These are phyloP conservation scores for Cheirogaleus major DNA, from an alignment of 2,797 vertebrate genomes.

Conservation along the genomic window DNA sequence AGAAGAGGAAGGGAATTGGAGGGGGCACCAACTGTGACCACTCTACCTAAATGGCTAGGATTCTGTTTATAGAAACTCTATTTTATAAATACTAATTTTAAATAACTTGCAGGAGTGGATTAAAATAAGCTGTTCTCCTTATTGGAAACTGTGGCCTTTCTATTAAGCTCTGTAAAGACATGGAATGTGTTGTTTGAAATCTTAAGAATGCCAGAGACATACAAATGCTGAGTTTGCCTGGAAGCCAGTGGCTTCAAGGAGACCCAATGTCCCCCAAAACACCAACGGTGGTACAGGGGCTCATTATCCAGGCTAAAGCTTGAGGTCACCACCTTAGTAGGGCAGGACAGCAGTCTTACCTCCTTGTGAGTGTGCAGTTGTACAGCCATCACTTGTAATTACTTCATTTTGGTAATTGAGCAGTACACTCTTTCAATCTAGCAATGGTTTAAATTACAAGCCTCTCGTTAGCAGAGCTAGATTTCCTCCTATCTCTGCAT, in stretches of 20 bases:
- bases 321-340: not conserved
- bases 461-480: not conserved
- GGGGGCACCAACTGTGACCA: not conserved
- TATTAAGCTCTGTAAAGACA: not conserved
- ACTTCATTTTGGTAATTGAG: not conserved
- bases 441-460: not conserved
- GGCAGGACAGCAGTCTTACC: not conserved
- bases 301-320: not conserved
- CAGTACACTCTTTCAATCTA: not conserved
- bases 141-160: not conserved
- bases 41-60: not conserved
- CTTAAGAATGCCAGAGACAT: not conserved
- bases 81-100: conserved; percentile 39
- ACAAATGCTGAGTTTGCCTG: not conserved
- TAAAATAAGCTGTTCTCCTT: not conserved
- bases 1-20: not conserved
- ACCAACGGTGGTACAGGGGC: not conserved
- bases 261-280: not conserved
- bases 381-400: not conserved
- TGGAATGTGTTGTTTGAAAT: not conserved
- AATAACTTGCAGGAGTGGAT: not conserved
- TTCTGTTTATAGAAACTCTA: conserved; percentile 40
- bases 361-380: not conserved
- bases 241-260: not conserved
- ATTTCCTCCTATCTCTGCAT: not conserved